Evolutionary conservation across 2,888 invertebrate species (phyloP).

Genomic region (Drosophila anomelani): DNA sequence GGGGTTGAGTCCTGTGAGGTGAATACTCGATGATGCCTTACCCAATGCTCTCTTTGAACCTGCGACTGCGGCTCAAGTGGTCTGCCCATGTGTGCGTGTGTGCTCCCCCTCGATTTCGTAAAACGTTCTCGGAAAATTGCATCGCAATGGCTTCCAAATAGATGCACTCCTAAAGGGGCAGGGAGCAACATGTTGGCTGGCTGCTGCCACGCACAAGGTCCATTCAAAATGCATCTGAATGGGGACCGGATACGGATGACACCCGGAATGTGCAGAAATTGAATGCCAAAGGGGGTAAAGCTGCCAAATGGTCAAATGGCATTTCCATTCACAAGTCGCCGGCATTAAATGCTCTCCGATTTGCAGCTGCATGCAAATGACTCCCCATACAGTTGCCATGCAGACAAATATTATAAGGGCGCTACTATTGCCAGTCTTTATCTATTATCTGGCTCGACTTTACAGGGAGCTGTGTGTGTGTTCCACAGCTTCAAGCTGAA

Average conservation of each 20-base stretch:
- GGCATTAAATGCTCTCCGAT: constrained; percentile 35
- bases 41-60: constrained; percentile 30
- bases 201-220: constrained; percentile 36
- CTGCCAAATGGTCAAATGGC: constrained; percentile 33
- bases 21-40: constrained; percentile 23
- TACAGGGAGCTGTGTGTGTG: background rate
- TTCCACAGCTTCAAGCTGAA: background rate
- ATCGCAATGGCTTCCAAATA: constrained; percentile 64
- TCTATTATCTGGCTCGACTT: constrained; percentile 10
- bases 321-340: constrained; percentile 25
- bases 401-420: constrained; percentile 20
- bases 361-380: constrained; percentile 36
- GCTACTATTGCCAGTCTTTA: constrained; percentile 5
- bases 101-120: constrained; percentile 2
- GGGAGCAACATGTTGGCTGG: constrained; percentile 66
- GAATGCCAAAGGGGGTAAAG: constrained; percentile 30
- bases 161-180: constrained; percentile 36
- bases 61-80: constrained; percentile 49
- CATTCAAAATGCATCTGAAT: constrained; percentile 50
- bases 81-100: constrained; percentile 5
- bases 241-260: constrained; percentile 21
- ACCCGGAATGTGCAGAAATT: constrained; percentile 41
- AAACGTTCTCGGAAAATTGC: constrained; percentile 49
- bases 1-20: constrained; percentile 3
- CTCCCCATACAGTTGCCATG: constrained; percentile 26